Conservation (phyloP, 37 sponge, comb jelly and placozoan genomes). For the Lycopodina hypogea region DNA sequence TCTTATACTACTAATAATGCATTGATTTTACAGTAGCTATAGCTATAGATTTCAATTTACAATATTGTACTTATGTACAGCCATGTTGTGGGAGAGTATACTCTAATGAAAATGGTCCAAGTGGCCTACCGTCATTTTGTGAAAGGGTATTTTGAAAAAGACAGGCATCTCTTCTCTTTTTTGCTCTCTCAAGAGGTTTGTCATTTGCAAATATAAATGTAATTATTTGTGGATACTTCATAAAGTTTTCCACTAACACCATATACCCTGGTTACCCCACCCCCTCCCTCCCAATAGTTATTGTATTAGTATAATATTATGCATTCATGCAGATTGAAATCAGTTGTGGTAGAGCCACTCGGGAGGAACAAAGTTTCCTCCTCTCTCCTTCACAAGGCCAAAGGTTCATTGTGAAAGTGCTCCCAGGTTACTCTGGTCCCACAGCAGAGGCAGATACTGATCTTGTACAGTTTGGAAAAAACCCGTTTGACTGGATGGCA, state of each 20-base stretch:
- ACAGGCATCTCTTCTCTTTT: constrained; percentile 60
- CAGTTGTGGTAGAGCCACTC: constrained; percentile 40
- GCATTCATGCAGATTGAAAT: constrained; percentile 76
- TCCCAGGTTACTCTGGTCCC: constrained; percentile 7
- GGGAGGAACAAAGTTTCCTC: constrained; percentile 66
- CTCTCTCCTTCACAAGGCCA: constrained; percentile 59
- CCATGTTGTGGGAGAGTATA: constrained; percentile 42
- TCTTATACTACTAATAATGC: too few relatives aligned
- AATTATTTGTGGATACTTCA: neutral
- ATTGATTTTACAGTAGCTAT: neutral
- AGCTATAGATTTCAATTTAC: neutral
- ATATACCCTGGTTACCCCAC: too few relatives aligned
- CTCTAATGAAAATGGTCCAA: constrained; percentile 38
- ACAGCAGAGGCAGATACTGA: neutral
- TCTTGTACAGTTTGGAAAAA: constrained; percentile 53
- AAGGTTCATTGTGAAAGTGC: constrained; percentile 37
- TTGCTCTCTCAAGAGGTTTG: constrained; percentile 59
- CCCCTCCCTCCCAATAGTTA: too few relatives aligned
- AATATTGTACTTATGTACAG: constrained; percentile 5
- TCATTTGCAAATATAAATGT: neutral
- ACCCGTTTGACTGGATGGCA: constrained; percentile 91
- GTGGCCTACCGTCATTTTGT: constrained; percentile 42
- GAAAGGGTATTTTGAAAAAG: constrained; percentile 59
- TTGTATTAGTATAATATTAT: too few relatives aligned
- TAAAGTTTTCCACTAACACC: neutral